phyloP scores from a whole-genome alignment of 2,113 vertebrate genomes.

The Paedocypris sp. region DNA sequence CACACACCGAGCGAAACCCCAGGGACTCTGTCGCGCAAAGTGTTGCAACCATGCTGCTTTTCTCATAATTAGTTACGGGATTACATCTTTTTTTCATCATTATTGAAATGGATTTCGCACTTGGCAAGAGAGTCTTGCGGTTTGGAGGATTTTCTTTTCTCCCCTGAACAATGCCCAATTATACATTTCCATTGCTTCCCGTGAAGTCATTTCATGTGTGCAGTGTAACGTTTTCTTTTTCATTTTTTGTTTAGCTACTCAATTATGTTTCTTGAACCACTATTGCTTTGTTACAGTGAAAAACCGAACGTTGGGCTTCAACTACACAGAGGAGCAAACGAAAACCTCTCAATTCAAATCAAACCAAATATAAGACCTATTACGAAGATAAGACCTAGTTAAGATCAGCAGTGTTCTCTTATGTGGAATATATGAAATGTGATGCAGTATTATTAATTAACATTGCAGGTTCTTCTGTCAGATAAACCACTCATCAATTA shows the following conservation, averaged over 20 bases:
- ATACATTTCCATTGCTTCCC: conserved; percentile 17
- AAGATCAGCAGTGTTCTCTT: no score
- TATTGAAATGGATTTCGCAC: conserved; percentile 21
- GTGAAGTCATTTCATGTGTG: conserved; percentile 18
- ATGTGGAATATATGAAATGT: no score
- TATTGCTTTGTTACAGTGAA: neutral
- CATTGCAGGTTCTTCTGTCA: no score
- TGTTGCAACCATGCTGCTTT: conserved; percentile 20
- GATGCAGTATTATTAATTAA: no score
- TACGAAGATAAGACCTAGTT: no score
- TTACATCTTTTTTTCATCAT: conserved; percentile 29
- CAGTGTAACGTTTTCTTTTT: neutral
- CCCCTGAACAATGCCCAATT: conserved; percentile 18
- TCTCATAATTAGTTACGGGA: conserved; percentile 24
- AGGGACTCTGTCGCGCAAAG: conserved; percentile 8
- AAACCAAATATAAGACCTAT: no score
- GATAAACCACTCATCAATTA: no score
- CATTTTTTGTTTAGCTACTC: neutral
- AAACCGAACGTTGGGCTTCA: no score
- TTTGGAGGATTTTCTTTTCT: conserved; percentile 7
- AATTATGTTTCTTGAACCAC: neutral
- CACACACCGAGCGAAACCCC: conserved; percentile 1
- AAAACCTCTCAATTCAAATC: no score
- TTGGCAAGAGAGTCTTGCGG: conserved; percentile 6
- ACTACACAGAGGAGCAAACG: no score